phyloP scores from a whole-genome alignment of 2,888 invertebrate genomes.

The Rhaphigaster nebulosa region DNA sequence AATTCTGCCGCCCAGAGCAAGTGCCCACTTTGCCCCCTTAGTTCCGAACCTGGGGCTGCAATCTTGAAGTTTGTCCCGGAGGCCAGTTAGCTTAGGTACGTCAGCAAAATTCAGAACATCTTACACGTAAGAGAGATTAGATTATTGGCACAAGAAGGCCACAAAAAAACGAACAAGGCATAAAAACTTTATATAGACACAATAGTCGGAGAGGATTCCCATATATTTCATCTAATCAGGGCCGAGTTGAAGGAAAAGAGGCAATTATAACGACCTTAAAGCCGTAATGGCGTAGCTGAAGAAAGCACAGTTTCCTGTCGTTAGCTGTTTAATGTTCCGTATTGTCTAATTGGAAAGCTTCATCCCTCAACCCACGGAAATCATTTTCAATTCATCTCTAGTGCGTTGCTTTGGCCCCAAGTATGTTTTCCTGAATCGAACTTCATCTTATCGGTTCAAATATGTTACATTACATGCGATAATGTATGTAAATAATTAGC shows the following conservation, averaged over 20 bases:
- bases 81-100: no score
- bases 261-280: not conserved
- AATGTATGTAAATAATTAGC: not conserved
- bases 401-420: no score
- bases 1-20: no score
- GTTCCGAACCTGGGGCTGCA: no score
- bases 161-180: no score
- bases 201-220: not conserved
- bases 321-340: constrained; percentile 54
- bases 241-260: not conserved
- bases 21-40: no score
- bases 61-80: no score
- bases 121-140: no score
- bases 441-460: not conserved
- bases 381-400: not conserved
- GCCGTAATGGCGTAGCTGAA: not conserved
- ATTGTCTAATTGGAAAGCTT: not conserved
- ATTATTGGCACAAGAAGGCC: no score
- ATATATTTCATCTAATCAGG: not conserved
- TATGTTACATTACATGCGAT: not conserved
- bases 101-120: no score
- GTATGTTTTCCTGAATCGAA: not conserved
- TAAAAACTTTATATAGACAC: not conserved
- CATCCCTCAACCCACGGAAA: not conserved
- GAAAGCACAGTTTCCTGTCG: constrained; percentile 51